Conservation (phyloP, 1,140 invertebrate genomes). For the Colletes latitarsis region DNA sequence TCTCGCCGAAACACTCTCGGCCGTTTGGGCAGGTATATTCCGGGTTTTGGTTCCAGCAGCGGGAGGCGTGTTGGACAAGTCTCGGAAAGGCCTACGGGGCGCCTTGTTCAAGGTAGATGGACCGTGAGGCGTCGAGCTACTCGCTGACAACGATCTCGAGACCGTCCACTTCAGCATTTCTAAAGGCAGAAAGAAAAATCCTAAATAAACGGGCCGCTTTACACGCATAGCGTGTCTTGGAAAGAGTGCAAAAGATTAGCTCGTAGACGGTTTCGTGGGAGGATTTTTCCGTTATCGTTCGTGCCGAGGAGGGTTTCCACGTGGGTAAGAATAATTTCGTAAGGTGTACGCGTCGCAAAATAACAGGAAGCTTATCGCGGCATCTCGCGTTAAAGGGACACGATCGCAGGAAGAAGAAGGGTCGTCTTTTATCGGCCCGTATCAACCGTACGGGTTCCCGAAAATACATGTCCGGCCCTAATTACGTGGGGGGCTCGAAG, state of each 20-base stretch:
- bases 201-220: slow-evolving; percentile 13
- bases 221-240: too few species aligned
- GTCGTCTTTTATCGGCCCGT: neutral
- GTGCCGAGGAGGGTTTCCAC: too few species aligned
- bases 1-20: slow-evolving; percentile 52
- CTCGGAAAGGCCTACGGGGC: slow-evolving; percentile 74
- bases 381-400: slow-evolving; percentile 13
- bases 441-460: neutral
- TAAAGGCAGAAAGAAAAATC: slow-evolving; percentile 35
- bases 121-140: slow-evolving; percentile 76
- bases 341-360: neutral
- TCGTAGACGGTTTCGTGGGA: too few species aligned
- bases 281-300: neutral
- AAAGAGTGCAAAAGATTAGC: neutral
- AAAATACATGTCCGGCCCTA: slow-evolving; percentile 22
- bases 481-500: slow-evolving; percentile 4
- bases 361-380: slow-evolving; percentile 11
- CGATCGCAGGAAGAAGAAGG: neutral
- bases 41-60: slow-evolving; percentile 63
- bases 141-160: slow-evolving; percentile 78
- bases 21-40: slow-evolving; percentile 25
- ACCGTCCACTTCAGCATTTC: slow-evolving; percentile 81
- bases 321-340: neutral
- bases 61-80: slow-evolving; percentile 78
- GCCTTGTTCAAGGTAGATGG: slow-evolving; percentile 69